These are phyloP conservation scores for Dynastes tityus DNA, from an alignment of 2,888 invertebrate species.

Conservation along the genomic window DNA sequence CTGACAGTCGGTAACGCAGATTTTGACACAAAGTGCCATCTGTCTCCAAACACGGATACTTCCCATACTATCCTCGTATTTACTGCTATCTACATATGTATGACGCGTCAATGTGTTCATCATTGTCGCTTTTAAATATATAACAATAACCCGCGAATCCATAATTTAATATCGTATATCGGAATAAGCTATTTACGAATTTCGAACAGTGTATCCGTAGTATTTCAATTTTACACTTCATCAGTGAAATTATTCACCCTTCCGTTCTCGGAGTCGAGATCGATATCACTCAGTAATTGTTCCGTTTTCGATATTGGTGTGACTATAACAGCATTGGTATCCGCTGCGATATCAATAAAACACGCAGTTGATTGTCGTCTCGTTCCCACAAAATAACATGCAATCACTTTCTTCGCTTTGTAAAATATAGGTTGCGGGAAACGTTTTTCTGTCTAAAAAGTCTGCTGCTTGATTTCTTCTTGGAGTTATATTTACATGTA, in stretches of 20 bases:
- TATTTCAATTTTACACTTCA: constrained; percentile 25
- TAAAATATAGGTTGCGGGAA: neutral
- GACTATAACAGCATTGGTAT: constrained; percentile 28
- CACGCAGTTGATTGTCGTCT: constrained; percentile 13
- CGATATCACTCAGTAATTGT: constrained; percentile 39
- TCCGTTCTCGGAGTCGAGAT: constrained; percentile 17
- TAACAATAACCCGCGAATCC: too few species aligned
- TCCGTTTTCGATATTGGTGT: constrained; percentile 34
- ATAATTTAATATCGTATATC: too few species aligned
- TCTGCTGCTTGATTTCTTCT: neutral
- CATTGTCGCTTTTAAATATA: too few species aligned
- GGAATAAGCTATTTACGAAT: too few species aligned
- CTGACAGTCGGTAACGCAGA: too few species aligned
- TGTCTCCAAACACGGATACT: too few species aligned
- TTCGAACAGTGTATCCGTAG: too few species aligned
- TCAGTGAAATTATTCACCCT: constrained; percentile 30
- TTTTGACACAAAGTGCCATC: too few species aligned
- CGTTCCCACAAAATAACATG: neutral
- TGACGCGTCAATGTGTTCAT: too few species aligned
- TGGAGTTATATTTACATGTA: too few species aligned
- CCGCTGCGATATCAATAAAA: constrained; percentile 36
- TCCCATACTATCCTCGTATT: too few species aligned
- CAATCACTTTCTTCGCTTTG: neutral
- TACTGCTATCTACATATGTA: too few species aligned
- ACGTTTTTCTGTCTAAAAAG: neutral